Evolutionary conservation across 1,140 invertebrate species (phyloP), one percentile per base, ranked within the genome.

Genomic region (Drosophila lowei): DNA sequence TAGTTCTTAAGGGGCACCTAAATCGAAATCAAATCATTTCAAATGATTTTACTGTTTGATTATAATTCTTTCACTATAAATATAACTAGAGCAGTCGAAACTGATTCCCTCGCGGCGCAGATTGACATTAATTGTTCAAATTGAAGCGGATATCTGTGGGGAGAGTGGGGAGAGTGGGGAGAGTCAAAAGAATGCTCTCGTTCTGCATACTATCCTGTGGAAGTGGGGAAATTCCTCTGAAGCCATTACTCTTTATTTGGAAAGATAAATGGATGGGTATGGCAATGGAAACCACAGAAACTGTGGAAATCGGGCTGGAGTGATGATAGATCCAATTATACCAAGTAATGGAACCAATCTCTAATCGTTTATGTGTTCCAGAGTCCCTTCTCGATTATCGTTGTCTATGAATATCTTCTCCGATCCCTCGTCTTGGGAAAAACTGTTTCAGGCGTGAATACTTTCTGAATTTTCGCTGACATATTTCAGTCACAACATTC

Each of bases 101-200:
- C 68, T 80, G 77, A 85, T 86, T 77, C 63, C 55, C 62, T 34
- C 21, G 38, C 30, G 28, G 61, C 44, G 74, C 41, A 64, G 83
- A 70, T 81, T 86, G 81, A 88, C 83, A 88, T 78, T 88, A 86
- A 86, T 86, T 86, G 81, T 86, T 81, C 54, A 75, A 81, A 86
- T 86, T 84, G 72, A 72, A 54, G 41, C 66, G 72, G 49, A 62
- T 61, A 34, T 57, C 11, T 18, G 7, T 28, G 25, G 9, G n/a
- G 34, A 11, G 67, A 18, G 18, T 2, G 18, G 18, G 18, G 2
- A 18, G 18, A 18, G 7, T 28, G 25, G 9, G n/a, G 25, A 7
- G 67, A 66, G 48, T 25, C 28, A 7, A 28, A 8, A 6, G 28
- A 28, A 28, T 9, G 8, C 28, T 23, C 23, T 23, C 23, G 23